phyloP scores from a whole-genome alignment of 2,113 vertebrate species.

The Phaethornis superciliosus region DNA sequence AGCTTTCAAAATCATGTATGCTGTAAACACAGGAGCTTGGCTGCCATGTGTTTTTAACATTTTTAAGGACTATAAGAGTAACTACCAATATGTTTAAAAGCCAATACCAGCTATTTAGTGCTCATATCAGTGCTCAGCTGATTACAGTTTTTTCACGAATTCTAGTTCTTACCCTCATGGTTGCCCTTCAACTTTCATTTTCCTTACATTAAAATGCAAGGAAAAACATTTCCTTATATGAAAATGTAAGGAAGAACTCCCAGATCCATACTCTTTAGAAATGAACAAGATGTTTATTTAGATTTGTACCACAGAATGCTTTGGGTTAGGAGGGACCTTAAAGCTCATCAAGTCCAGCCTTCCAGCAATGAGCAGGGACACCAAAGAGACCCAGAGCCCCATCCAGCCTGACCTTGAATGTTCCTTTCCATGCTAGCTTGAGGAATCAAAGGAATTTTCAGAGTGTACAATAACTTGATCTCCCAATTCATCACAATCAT shows the following conservation, averaged over 20 bases:
- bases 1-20: conserved; percentile 20
- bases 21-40: background rate
- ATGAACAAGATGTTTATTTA: background rate
- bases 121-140: background rate
- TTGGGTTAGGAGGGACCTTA: background rate
- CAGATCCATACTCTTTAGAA: background rate
- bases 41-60: background rate
- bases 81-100: background rate
- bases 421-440: too few species aligned
- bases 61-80: background rate
- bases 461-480: too few species aligned
- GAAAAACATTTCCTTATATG: background rate
- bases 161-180: background rate
- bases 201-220: background rate
- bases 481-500: too few species aligned
- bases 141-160: background rate
- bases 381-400: too few species aligned
- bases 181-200: background rate
- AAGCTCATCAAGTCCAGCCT: background rate
- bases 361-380: background rate
- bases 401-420: too few species aligned
- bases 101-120: background rate
- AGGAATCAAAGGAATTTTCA: too few species aligned
- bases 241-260: background rate
- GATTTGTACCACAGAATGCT: background rate